A percentile compares a stretch with the other conserved stretches of the same genome.
Evolutionary conservation across 2,888 invertebrate genomes (phyloP).

Genomic region (Iselma pallidipennis): DNA sequence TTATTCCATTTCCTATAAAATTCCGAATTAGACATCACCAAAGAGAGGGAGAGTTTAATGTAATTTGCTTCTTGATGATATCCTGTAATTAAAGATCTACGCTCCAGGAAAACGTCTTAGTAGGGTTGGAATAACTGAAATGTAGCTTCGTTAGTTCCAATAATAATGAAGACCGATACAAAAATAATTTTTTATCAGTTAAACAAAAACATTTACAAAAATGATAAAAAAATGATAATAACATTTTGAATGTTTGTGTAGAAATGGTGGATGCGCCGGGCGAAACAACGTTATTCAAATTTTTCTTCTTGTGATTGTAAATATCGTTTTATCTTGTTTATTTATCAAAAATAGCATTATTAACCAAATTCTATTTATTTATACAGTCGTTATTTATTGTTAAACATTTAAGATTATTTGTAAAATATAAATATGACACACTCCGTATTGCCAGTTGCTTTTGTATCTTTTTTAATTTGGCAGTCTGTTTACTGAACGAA

Average conservation of each 20-base stretch:
- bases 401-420: not conserved
- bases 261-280: slow-evolving; percentile 13
- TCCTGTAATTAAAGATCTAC: slow-evolving; percentile 13
- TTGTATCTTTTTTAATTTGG: not conserved
- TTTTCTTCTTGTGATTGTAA: no score
- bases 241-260: not conserved
- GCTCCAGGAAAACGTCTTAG: not conserved
- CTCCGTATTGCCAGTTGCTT: not conserved
- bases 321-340: no score
- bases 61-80: slow-evolving; percentile 15
- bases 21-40: slow-evolving; percentile 10
- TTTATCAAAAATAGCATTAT: no score
- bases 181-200: no score
- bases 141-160: no score
- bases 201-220: not conserved
- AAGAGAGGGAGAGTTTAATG: slow-evolving; percentile 8
- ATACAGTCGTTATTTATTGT: not conserved
- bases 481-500: not conserved
- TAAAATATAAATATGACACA: not conserved
- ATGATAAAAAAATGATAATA: slow-evolving; percentile 2
- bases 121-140: no score
- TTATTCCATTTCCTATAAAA: no score
- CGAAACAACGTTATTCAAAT: not conserved
- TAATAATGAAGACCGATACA: no score
- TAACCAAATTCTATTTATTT: not conserved